Evolutionary conservation across 2,888 invertebrate genomes (phyloP), one percentile per base, ranked within the genome.

Genomic region (Drymonia ruficornis): DNA sequence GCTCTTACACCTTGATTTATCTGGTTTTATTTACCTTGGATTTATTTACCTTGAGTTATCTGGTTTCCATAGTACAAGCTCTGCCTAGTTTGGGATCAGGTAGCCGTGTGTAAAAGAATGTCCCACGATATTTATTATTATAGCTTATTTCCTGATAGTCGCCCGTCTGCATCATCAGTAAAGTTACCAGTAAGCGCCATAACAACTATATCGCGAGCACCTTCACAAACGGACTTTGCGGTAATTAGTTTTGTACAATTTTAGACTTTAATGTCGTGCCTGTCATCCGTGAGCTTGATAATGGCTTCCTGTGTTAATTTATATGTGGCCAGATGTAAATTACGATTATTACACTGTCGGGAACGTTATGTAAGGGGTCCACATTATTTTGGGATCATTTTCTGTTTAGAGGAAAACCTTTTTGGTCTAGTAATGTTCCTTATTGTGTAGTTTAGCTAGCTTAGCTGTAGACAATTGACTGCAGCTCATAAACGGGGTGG

Each of bases 171-270:
- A 48, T 15, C 15, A 11, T 12, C 8, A 34, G 7, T 43, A 12
- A 43, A 43, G 43, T 19, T 43, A 40, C 40, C 16, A 28, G 46
- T 15, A 47, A 50, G 28, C 16, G 15, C 9, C 8, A 12, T 28
- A 50, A 34, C 18, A 46, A 34, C 31, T 46, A 49, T n/a, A 51
- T 50, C 13, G 61, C 61, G 52, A 56, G 61, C 67, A 71, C 74
- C 76, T 74, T 78, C 71, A 62, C 72, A 71, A 72, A 69, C 59
- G 56, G 56, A 76, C 77, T 81, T 78, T 68, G 75, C 72, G 74
- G 81, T 86, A 88, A 89, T 89, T 88, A 88, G 84, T 82, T 78
- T 78, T 67, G 83, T 81, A 84, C 84, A 85, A 81, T 87, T 89
- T 86, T 84, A 87, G 85, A 83, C 79, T 81, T 78, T 82, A 86